phyloP scores from a whole-genome alignment of 2,797 vertebrate species.

The Lepilemur septentrionalis region DNA sequence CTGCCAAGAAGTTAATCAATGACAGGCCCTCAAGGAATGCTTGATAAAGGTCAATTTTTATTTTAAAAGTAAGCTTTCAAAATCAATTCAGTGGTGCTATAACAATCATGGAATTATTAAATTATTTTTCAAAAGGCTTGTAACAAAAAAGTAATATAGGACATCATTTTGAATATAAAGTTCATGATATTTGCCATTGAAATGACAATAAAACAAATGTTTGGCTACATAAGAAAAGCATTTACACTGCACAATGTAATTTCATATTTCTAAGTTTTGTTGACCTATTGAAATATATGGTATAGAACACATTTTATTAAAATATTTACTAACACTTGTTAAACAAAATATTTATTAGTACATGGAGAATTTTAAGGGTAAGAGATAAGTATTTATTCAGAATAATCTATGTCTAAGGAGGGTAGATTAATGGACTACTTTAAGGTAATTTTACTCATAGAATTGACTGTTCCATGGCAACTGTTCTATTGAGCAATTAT shows the following conservation, averaged over 20 bases:
- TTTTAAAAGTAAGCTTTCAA: conserved; percentile 60
- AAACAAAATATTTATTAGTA: conserved; percentile 17
- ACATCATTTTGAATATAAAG: conserved; percentile 33
- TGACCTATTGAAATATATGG: neutral
- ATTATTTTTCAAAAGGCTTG: conserved; percentile 51
- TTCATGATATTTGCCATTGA: conserved; percentile 9
- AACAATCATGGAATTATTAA: conserved; percentile 12
- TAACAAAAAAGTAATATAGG: conserved; percentile 47
- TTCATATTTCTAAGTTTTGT: neutral
- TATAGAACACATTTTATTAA: neutral
- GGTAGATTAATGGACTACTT: neutral
- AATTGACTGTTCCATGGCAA: neutral
- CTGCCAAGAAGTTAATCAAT: conserved; percentile 52
- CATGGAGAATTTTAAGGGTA: neutral
- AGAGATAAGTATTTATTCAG: neutral
- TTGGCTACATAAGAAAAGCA: neutral
- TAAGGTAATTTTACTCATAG: neutral
- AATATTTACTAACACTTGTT: neutral
- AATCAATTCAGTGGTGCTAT: conserved; percentile 24
- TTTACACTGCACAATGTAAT: neutral
- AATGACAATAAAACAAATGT: neutral
- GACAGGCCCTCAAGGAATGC: conserved; percentile 27
- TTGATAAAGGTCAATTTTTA: conserved; percentile 71
- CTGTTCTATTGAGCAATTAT: neutral
- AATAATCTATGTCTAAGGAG: neutral